Conservation (phyloP, 2,113 vertebrate genomes). For the Forbesichthys agassizii region DNA sequence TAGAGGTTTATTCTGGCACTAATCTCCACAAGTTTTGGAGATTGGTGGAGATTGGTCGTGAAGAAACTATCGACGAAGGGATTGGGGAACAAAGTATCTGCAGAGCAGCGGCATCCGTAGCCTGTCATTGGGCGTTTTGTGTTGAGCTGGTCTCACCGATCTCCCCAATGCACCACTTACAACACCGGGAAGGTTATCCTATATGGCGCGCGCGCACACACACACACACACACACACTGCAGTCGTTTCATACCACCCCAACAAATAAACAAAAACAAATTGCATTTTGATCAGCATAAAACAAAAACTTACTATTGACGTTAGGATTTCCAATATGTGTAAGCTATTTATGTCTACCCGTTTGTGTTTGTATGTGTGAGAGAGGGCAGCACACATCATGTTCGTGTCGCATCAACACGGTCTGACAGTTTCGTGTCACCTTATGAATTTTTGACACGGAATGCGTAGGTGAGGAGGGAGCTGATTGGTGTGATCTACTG, state of each 20-base stretch:
- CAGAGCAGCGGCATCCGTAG: constrained; percentile 2
- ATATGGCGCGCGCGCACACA: neutral
- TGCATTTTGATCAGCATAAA: no score
- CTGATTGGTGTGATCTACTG: constrained; percentile 48
- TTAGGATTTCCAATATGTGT: no score
- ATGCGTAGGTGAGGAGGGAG: constrained; percentile 66
- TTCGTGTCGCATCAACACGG: constrained; percentile 54
- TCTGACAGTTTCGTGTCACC: constrained; percentile 72
- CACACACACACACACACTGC: no score
- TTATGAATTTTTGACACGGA: constrained; percentile 68
- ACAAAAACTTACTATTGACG: no score
- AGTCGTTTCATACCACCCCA: no score
- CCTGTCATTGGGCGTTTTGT: no score
- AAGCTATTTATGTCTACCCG: constrained; percentile 20
- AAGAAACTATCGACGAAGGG: constrained; percentile 13
- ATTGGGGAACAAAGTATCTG: constrained; percentile 14
- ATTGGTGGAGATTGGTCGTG: constrained; percentile 1
- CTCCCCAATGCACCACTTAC: no score
- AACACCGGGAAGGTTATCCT: neutral
- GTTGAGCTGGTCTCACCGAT: no score
- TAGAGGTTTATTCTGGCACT: no score
- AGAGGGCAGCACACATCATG: constrained; percentile 25
- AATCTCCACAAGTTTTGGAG: constrained; percentile 22
- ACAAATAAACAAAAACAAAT: no score
- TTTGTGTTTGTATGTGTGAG: neutral